Evolutionary conservation across 1,140 invertebrate genomes (phyloP), one percentile per base, ranked within the genome.

Genomic region (Vanessa tameamea): DNA sequence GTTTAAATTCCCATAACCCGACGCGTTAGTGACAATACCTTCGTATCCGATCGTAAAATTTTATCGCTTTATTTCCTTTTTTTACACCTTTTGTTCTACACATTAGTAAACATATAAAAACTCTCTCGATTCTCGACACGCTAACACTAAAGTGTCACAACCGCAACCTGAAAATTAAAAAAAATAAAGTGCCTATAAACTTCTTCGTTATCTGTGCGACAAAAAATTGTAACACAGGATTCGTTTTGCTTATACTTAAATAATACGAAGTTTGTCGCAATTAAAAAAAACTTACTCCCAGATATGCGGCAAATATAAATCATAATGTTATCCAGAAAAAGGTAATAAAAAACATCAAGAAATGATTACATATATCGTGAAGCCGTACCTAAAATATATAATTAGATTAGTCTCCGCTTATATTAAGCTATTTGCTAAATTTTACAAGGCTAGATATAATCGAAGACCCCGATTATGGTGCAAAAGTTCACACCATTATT

Each of bases 41-140:
- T 73, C 73, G 71, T 86, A 85, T 83, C 82, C 80, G 83, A 78
- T 89, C 90, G 86, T 92, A 90, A 90, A 92, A 69, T 88, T 89
- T 90, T 90, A 92, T 89, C 85, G 83, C 87, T 87, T 85, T 82
- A 89, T 88, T 86, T 81, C 80, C 78, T 86, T 84, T 84, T 80
- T 83, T 87, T 84, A 87, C 83, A 80, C 85, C 82, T 86, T 57
- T 87, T 86, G 82, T 83, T 84, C 84, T 81, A 79, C 57, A 82
- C 76, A 78, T 69, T 61, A 64, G 74, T 69, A 63, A 74, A 75
- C 71, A 75, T 66, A 76, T 66, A 80, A 80, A 80, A 79, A 80
- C 77, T 59, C 37, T 68, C 55, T 59, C 43, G 72, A 64, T 69
- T 63, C 66, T 64, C 59, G 31, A 69, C 59, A 59, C 50, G 15